Evolutionary conservation across 2,113 vertebrate genomes (phyloP), one percentile per base, ranked within the genome.

Genomic region (Campylorhamphus procurvoides): DNA sequence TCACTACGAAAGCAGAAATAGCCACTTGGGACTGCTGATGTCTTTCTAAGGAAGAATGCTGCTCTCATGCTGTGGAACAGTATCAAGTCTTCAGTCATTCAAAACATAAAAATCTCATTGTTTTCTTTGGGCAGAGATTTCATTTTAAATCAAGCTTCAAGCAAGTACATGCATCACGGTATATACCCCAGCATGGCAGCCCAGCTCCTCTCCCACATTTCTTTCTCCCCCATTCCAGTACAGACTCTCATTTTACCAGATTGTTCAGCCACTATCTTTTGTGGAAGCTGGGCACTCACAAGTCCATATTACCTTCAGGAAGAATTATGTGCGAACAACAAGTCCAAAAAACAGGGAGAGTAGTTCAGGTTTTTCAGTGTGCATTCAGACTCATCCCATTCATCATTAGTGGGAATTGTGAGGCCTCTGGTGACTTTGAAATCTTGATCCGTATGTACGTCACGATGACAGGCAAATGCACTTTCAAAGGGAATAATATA

Each of bases 11-110:
- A 94, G 89, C 80, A 96, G 77, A 96, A 98, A 93, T 86, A 97
- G 92, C 91, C 91, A 83, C 93, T 97, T 82, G 90, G 78, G 84
- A 96, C 62, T 89, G 96, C 72, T 94, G 90, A 94, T 91, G 91
- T 58, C 92, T 97, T 97, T 97, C 76, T 90, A 85, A 94, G 88
- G 64, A 97, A 96, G 68, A 91, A 97, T 92, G 94, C 91, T 95
- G 81, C 85, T 91, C 72, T 94, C 68, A 62, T 49, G 56, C 72
- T 93, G 74, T 94, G 93, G 96, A 96, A 91, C 56, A 94, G 86
- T 92, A 90, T 74, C 93, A 87, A 76, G 27, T 29, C 81, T 96
- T 96, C 24, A 44, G 93, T 85, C 84, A 94, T 90, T 92, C 88
- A 93, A 94, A 97, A 92, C 90, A 94, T 85, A 85, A 96, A 94